These are phyloP conservation scores for Eilema caniola DNA, from an alignment of 2,888 invertebrate species.

Conservation along the genomic window DNA sequence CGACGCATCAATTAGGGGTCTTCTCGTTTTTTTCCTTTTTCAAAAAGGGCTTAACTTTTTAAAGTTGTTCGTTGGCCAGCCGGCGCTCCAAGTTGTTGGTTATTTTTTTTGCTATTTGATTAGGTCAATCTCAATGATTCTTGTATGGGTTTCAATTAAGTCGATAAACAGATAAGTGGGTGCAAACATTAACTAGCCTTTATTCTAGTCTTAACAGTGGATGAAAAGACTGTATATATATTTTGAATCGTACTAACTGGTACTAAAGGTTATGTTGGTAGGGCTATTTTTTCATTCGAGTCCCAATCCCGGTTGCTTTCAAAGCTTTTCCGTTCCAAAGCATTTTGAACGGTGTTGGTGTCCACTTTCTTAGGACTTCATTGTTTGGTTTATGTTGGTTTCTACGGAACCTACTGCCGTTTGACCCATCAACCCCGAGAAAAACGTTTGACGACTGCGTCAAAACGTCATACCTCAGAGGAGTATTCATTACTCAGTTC, in stretches of 20 bases:
- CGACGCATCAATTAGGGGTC: constrained; percentile 87
- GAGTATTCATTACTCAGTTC: not conserved
- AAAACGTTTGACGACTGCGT: too few species aligned
- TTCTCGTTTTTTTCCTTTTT: constrained; percentile 71
- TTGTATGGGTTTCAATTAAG: constrained; percentile 84
- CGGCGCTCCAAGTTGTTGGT: constrained; percentile 74
- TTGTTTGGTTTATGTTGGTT: not conserved
- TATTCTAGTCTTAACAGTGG: constrained; percentile 51
- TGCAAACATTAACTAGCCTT: constrained; percentile 65
- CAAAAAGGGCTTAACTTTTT: constrained; percentile 83
- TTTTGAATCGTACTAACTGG: not conserved
- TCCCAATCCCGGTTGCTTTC: not conserved
- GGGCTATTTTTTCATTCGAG: not conserved
- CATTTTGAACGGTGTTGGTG: not conserved
- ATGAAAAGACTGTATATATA: constrained; percentile 19
- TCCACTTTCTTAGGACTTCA: not conserved
- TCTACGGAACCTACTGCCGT: not conserved
- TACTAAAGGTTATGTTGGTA: not conserved
- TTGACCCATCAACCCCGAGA: not conserved
- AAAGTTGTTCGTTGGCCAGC: constrained; percentile 81
- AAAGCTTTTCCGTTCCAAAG: too few species aligned
- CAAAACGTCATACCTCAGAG: not conserved
- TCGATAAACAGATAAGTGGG: constrained; percentile 77
- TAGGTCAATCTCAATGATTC: constrained; percentile 83
- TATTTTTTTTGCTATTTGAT: constrained; percentile 84